phyloP scores from a whole-genome alignment of 2,888 invertebrate genomes.

The Clostera curtula region DNA sequence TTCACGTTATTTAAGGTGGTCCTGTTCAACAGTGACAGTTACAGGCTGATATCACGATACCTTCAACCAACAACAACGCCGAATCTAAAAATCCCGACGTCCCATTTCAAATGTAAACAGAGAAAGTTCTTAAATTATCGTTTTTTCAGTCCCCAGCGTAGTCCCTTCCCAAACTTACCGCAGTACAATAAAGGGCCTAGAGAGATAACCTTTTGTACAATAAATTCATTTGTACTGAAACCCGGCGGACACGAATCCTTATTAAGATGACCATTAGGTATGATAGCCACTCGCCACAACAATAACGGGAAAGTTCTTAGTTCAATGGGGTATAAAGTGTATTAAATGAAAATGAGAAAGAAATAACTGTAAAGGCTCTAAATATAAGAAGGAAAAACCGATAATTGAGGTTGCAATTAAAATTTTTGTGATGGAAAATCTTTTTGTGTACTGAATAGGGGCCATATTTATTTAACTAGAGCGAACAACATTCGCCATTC shows the following conservation, averaged over 20 bases:
- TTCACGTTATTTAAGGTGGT: no score
- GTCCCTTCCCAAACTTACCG: constrained; percentile 12
- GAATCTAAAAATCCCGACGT: no score
- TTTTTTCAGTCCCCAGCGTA: constrained; percentile 6
- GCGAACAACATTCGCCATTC: no score
- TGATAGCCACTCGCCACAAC: constrained; percentile 13
- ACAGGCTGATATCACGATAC: no score
- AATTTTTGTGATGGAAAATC: no score
- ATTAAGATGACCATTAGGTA: constrained; percentile 13
- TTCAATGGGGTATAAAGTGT: constrained; percentile 4
- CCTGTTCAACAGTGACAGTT: no score
- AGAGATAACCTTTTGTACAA: constrained; percentile 39
- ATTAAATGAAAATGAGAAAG: no score
- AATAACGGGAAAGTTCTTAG: constrained; percentile 4
- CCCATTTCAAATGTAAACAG: constrained; percentile 13
- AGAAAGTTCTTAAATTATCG: constrained; percentile 22
- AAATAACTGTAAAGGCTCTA: no score
- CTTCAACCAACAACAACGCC: constrained; percentile 1
- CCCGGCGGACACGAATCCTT: constrained; percentile 17
- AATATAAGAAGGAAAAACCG: no score
- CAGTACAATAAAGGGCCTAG: constrained; percentile 18
- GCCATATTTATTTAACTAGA: no score
- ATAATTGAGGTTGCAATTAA: no score
- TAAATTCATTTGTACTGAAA: constrained; percentile 50
- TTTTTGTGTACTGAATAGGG: no score